phyloP scores from a whole-genome alignment of 2,113 vertebrate genomes.

The Crotalus tigris region DNA sequence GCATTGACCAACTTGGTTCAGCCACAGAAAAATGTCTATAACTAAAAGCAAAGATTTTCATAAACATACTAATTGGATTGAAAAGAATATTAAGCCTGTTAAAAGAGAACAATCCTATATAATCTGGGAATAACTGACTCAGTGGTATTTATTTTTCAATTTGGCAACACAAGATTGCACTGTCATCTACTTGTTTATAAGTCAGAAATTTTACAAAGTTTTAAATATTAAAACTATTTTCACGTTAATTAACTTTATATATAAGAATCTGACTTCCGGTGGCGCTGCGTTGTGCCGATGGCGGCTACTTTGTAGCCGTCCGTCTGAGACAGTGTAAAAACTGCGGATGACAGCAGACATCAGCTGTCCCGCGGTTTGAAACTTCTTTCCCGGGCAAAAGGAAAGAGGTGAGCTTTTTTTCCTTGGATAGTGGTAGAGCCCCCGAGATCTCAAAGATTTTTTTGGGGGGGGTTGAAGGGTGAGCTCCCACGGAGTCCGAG shows the following conservation, averaged over 20 bases:
- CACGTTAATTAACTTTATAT: neutral
- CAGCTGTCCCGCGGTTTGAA: too few species aligned
- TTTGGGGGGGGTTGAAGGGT: too few species aligned
- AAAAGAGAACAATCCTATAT: neutral
- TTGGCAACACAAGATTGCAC: neutral
- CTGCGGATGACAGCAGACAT: too few species aligned
- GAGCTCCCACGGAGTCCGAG: too few species aligned
- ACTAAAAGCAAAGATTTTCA: conserved; percentile 62
- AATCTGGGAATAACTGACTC: neutral
- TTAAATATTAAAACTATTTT: neutral
- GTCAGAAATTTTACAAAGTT: neutral
- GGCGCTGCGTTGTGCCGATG: too few species aligned
- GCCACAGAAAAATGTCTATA: conserved; percentile 91
- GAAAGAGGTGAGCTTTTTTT: too few species aligned
- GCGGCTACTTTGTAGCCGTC: too few species aligned
- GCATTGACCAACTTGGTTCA: conserved; percentile 81
- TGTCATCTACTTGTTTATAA: neutral
- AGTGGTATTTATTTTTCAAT: neutral
- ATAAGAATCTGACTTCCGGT: neutral
- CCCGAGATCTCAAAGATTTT: too few species aligned
- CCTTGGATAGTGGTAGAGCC: too few species aligned
- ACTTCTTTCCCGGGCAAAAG: too few species aligned
- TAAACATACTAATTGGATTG: neutral
- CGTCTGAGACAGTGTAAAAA: too few species aligned
- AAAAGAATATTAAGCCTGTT: neutral